These are phyloP conservation scores for Hirtodrosophila cameraria DNA, from an alignment of 2,888 invertebrate species.

Conservation along the genomic window DNA sequence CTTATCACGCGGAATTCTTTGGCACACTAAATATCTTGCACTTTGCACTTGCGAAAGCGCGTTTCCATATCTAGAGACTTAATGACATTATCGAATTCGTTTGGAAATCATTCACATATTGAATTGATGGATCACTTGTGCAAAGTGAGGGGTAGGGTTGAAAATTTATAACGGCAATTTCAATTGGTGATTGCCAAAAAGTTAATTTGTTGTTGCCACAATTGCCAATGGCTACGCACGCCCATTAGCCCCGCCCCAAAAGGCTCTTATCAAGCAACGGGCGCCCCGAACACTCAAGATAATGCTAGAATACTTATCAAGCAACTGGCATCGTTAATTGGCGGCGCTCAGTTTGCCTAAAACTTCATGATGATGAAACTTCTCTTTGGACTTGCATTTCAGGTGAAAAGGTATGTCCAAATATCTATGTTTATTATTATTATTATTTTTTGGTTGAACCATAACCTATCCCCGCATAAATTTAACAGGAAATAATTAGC, in stretches of 20 bases:
- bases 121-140: background rate
- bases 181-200: slow-evolving; percentile 57
- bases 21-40: slow-evolving; percentile 28
- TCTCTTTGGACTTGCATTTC: background rate
- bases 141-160: slow-evolving; percentile 6
- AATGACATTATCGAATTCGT: slow-evolving; percentile 15
- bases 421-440: slow-evolving; percentile 3
- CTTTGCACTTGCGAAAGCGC: slow-evolving; percentile 29
- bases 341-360: slow-evolving; percentile 19
- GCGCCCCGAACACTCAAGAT: slow-evolving; percentile 66
- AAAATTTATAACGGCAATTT: slow-evolving; percentile 62
- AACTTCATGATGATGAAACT: slow-evolving; percentile 43
- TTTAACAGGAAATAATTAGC: background rate
- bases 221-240: slow-evolving; percentile 21
- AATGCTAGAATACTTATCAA: slow-evolving; percentile 45
- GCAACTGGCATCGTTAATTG: slow-evolving; percentile 36
- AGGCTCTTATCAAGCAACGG: slow-evolving; percentile 49
- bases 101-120: slow-evolving; percentile 33
- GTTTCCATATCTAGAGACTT: background rate
- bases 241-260: slow-evolving; percentile 12
- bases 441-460: slow-evolving; percentile 43
- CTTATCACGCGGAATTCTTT: slow-evolving; percentile 4
- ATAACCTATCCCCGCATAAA: slow-evolving; percentile 55
- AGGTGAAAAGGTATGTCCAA: background rate
- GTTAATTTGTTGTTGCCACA: slow-evolving; percentile 26